Base-by-base conservation (phyloP, 2,113 vertebrate genomes). In the Gadus macrocephalus region DNA sequence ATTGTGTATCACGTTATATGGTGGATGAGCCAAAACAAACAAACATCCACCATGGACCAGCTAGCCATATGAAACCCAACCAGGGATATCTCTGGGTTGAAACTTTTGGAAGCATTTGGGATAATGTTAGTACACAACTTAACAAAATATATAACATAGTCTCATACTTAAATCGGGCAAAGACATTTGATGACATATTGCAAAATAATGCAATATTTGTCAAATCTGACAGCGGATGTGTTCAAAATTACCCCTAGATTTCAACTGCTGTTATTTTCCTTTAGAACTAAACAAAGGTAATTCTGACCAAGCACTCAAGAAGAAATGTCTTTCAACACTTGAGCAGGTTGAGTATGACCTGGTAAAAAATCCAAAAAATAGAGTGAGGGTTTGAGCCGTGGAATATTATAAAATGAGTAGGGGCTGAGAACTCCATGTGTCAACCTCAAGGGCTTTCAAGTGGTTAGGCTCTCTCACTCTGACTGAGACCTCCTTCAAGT, bases 391-490 rank as follows among this genome's bases (percentile, higher is more conserved):
- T 67, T 62, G 67, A 73, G 80, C 85, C 53, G 71, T 84, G 88
- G 75, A 84, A 91, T 91, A 87, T 91, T 83, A 89, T 76, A 86
- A 84, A 88, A 85, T 82, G 85, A 87, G 77, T 83, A 79, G 79
- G 79, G 78, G 82, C 73, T 74, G 85, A 80, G 82, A 87, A 87
- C 62, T 42, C 60, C 70, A 88, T 88, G 90, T 92, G 90, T 91
- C 83, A 92, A 93, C 91, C 92, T 92, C 92, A 92, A 83, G 83
- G 66, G 58, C 74, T 82, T 92, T 93, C 66, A 93, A 91, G 92
- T 92, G 91, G 92, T 92, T 88, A 78, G 71, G 80, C 80, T 91
- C 82, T 92, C 83, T 91, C 89, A 67, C 71, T 92, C 77, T 93
- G 91, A 93, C 86, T 92, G 76, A 11, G 88, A 88, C 88, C 75